Evolutionary conservation across 2,113 vertebrate species (phyloP).

Genomic region (Herpetotheres cachinnans): DNA sequence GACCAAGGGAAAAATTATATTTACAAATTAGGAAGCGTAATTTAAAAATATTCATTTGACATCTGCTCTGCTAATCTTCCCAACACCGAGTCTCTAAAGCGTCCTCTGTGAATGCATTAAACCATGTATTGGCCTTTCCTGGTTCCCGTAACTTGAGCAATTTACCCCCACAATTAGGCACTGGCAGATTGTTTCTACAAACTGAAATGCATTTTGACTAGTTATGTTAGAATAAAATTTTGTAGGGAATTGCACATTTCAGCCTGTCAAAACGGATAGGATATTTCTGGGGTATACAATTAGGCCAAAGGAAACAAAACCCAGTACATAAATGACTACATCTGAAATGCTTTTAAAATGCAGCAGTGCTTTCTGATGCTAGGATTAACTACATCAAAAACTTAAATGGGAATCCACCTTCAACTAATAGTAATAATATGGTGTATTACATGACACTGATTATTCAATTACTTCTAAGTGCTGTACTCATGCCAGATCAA

Average conservation of each 20-base stretch:
- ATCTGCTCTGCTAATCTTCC: slow-evolving; percentile 31
- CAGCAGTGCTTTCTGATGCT: neutral
- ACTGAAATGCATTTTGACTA: slow-evolving; percentile 16
- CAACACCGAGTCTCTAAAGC: neutral
- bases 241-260: neutral
- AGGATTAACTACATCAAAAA: neutral
- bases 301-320: neutral
- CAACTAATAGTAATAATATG: neutral
- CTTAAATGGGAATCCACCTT: neutral
- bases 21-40: slow-evolving; percentile 15
- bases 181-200: slow-evolving; percentile 3
- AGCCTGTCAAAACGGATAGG: neutral
- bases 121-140: neutral
- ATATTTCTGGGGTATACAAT: neutral
- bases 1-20: neutral
- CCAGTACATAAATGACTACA: neutral
- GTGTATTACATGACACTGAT: neutral
- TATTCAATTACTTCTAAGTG: neutral
- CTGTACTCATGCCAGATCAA: neutral
- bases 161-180: neutral
- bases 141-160: neutral
- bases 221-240: neutral
- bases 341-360: neutral
- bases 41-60: slow-evolving; percentile 14
- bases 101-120: neutral